phyloP scores from a whole-genome alignment of 2,797 vertebrate species.

The Merluccius polli region DNA sequence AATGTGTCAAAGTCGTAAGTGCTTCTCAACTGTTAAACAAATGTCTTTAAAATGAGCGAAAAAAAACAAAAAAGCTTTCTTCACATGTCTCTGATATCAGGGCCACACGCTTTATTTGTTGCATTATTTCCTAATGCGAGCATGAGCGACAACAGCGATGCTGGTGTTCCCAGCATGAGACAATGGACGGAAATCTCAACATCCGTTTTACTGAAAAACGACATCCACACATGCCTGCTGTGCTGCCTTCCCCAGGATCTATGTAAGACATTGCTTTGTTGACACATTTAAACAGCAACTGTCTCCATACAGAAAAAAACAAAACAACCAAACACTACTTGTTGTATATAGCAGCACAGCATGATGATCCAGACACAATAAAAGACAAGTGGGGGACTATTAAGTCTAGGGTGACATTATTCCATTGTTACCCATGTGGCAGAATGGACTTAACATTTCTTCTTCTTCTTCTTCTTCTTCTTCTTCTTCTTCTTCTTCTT shows the following conservation, averaged over 20 bases:
- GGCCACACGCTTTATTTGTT: constrained; percentile 61
- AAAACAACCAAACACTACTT: not conserved
- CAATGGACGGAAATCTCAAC: constrained; percentile 76
- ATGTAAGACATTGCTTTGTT: constrained; percentile 47
- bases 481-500: too few relatives aligned
- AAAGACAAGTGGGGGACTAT: not conserved
- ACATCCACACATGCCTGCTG: constrained; percentile 61
- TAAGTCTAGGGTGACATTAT: not conserved
- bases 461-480: too few relatives aligned
- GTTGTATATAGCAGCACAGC: not conserved
- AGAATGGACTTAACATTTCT: too few relatives aligned
- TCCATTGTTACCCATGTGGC: not conserved
- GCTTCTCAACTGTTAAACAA: not conserved
- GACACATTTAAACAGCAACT: constrained; percentile 56
- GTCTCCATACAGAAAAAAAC: constrained; percentile 5
- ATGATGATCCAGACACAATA: not conserved
- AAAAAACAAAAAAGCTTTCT: too few relatives aligned
- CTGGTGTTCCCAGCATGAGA: constrained; percentile 69
- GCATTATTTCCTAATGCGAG: constrained; percentile 64
- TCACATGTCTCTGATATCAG: constrained; percentile 36
- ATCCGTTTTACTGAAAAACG: constrained; percentile 69
- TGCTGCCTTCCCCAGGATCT: constrained; percentile 66
- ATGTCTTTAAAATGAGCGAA: too few relatives aligned
- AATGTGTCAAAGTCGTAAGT: not conserved
- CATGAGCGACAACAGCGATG: constrained; percentile 65